Evolutionary conservation across 2,797 vertebrate genomes (phyloP).

Genomic region (Harpagifer antarcticus): DNA sequence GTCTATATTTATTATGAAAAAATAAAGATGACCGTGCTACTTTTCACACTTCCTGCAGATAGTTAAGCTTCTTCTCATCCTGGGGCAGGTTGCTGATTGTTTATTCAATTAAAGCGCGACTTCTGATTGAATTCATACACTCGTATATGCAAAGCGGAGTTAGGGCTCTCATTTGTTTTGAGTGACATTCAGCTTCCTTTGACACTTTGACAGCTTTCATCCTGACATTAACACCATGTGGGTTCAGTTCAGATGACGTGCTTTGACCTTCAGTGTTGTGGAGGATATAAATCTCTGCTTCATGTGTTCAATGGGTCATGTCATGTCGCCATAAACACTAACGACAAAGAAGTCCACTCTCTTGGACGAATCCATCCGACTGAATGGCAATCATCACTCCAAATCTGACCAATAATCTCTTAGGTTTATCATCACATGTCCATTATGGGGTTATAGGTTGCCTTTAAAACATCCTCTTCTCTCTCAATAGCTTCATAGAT

Average conservation of each 20-base stretch:
- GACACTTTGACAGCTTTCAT: background rate
- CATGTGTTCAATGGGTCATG: slow-evolving; percentile 22
- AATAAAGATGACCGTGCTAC: slow-evolving; percentile 51
- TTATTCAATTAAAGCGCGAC: slow-evolving; percentile 38
- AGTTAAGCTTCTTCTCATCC: slow-evolving; percentile 24
- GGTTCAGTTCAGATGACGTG: slow-evolving; percentile 3
- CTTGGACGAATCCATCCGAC: background rate
- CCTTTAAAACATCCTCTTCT: no score
- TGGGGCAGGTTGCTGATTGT: slow-evolving; percentile 37
- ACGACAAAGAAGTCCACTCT: background rate
- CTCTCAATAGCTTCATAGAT: no score
- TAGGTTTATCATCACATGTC: background rate
- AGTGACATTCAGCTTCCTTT: slow-evolving; percentile 11
- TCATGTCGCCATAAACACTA: background rate
- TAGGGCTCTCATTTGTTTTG: slow-evolving; percentile 30
- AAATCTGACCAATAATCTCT: slow-evolving; percentile 4
- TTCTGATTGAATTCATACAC: slow-evolving; percentile 8
- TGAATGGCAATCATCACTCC: background rate
- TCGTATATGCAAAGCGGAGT: slow-evolving; percentile 20
- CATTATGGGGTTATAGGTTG: background rate
- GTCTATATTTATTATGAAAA: slow-evolving; percentile 78
- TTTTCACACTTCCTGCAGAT: slow-evolving; percentile 36
- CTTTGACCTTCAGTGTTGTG: slow-evolving; percentile 28
- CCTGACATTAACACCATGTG: slow-evolving; percentile 4
- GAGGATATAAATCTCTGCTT: slow-evolving; percentile 1